phyloP scores from a whole-genome alignment of 2,888 invertebrate genomes.

The Pterobdella sp. region DNA sequence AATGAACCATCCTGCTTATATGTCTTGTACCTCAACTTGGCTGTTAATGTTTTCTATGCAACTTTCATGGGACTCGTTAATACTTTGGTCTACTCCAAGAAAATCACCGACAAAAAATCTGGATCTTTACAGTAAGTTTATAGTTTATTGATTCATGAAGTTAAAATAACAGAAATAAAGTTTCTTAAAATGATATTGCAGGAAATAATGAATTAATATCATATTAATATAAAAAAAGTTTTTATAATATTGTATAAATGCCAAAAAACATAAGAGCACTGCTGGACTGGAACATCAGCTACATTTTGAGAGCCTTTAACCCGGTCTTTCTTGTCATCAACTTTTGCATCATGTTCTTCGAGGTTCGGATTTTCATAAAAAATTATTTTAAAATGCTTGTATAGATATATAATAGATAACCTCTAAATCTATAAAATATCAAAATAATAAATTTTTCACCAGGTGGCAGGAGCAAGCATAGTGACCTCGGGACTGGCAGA shows the following conservation, averaged over 20 bases:
- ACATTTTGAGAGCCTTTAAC: slow-evolving; percentile 33
- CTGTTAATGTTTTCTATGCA: slow-evolving; percentile 34
- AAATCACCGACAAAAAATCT: not conserved
- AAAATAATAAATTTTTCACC: no score
- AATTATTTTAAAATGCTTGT: no score
- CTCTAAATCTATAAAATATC: no score
- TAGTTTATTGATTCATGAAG: not conserved
- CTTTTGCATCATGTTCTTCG: slow-evolving; percentile 31
- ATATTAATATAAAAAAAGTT: no score
- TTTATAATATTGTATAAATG: no score
- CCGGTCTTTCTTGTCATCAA: slow-evolving; percentile 37
- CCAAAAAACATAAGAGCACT: slow-evolving; percentile 26
- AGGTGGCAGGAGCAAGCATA: slow-evolving; percentile 29
- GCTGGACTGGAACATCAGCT: slow-evolving; percentile 31
- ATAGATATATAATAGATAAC: no score
- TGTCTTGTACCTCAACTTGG: slow-evolving; percentile 37
- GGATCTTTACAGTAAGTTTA: slow-evolving; percentile 20
- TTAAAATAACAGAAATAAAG: no score
- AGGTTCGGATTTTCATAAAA: not conserved
- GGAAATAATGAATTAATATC: no score
- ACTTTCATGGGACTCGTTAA: slow-evolving; percentile 36
- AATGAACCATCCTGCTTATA: slow-evolving; percentile 37
- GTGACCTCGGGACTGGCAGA: slow-evolving; percentile 31
- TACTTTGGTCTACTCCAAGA: slow-evolving; percentile 24
- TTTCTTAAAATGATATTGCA: no score